Base-by-base conservation (phyloP, 30 jellyfish, hydroid and myxozoan species). In the Morbakka virulenta region DNA sequence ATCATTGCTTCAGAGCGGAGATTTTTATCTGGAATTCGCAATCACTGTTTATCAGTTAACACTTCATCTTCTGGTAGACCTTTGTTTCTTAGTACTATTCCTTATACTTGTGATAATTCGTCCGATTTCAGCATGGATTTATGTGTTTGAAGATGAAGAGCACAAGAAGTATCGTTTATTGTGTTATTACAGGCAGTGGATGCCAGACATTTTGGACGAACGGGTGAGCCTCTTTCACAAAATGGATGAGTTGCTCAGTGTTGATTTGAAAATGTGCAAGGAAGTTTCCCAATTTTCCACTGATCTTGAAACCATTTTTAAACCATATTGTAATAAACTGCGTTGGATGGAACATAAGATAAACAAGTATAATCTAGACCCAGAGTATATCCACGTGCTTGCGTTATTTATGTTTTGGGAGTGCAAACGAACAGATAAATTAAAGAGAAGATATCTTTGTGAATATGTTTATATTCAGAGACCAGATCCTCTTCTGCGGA, bases 61-160 rank as follows among this genome's bases (percentile, higher is more conserved):
- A 24, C 71, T 61, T 47, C 28, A 77, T 24, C 86, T 90, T n/a
- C 71, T 90, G 35, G 72, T 79, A 0, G 97, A 90, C 65, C 21
- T 90, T 14, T 22, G 68, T 30, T 83, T 83, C 65, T 23, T 80
- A 3, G 28, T 83, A 22, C 68, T 90, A 21, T 90, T 90, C 62
- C 47, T 90, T 28, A 22, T 84, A 14, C 79, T 90, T 12, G 62
- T 84, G 87, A 25, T 90, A 29, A 52, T 90, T 32, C 94, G 97
- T 17, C 97, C 97, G 22, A 23, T 83, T 33, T 74, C 71, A 13
- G 48, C 96, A 0, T 90, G 97, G 97, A 52, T 90, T 0, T 72
- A 85, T 35, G 48, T 90, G 2, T 87, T 90, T 9, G 97, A 90
- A 68, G 97, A 90, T 52, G 97, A 90, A 49, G 97, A 90, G n/a